Evolutionary conservation across 2,888 invertebrate species (phyloP), one percentile per base, ranked within the genome.

Genomic region (Tenthredo amoena): DNA sequence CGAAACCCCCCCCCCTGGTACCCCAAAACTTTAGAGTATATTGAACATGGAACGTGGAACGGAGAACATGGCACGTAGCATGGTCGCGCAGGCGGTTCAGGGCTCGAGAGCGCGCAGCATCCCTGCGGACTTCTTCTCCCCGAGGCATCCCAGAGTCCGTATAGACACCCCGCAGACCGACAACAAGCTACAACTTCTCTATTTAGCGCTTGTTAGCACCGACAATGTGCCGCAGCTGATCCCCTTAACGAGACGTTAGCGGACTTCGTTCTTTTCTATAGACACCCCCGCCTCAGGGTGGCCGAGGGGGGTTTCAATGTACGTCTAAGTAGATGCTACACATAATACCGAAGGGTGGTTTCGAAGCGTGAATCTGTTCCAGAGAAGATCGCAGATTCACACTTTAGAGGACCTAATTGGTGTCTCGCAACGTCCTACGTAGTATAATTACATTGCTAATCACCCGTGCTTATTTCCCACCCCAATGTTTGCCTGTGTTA

Each of bases 171-270:
- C 83, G 83, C 83, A 34, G 83, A 83, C 50, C 65, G 2, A 83
- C 83, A 83, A 83, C 83, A 83, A 83, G 68, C 83, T 83, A 83
- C 83, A 68, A 83, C 83, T 81, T 81, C 90, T 92, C 92, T 91
- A 92, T 93, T 93, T 92, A 92, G 91, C 90, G 92, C 93, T 93
- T 91, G 93, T 93, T 93, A 93, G 91, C 89, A 89, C 85, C 89
- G 90, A 91, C 92, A 92, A 91, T 91, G 88, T 89, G 89, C 88
- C 88, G 90, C 91, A 90, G 91, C 92, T 92, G 92, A 93, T 93
- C 92, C 92, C 91, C 91, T 90, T 90, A 90, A 90, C 90, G 90
- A 90, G 90, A 84, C 88, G 89, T 71, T 65, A 83, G 83, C 58
- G 26, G 37, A 87, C 87, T 87, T 55, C 50, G 21, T 50, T 50